Evolutionary conservation across 1,140 invertebrate species (phyloP), one percentile per base, ranked within the genome.

Genomic region (Lepidostoma basale): DNA sequence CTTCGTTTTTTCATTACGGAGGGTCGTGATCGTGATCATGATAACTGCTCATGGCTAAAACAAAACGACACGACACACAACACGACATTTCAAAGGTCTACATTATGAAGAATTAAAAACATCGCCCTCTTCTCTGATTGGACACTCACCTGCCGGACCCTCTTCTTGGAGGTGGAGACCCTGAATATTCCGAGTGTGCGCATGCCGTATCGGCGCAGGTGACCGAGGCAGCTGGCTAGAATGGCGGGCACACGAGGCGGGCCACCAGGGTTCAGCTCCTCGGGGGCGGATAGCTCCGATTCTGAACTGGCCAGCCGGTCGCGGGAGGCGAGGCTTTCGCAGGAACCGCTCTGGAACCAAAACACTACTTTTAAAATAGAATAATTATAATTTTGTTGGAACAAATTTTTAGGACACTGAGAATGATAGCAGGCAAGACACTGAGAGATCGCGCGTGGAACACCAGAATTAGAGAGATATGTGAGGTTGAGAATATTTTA

Each of bases 91-190:
- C n/a, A n/a, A n/a, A n/a, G n/a, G n/a, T n/a, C n/a, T n/a, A n/a
- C n/a, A n/a, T n/a, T n/a, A n/a, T n/a, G n/a, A n/a, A n/a, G n/a
- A n/a, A n/a, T n/a, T n/a, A n/a, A n/a, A n/a, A n/a, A n/a, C n/a
- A n/a, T n/a, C n/a, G n/a, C n/a, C 36, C 9, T 39, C 36, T 40
- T 12, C 18, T 30, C 30, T 22, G 62, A 56, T 9, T 33, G 45
- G 3, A 22, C 12, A 28, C 77, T 79, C 77, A 96, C 94, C 88
- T 96, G 93, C 82, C 94, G 85, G 28, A 95, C 91, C 78, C 94
- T 85, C 78, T 96, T 97, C 78, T 95, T 95, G 0, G 93, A 95
- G 39, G 91, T 90, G 47, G 92, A 93, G 22, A 97, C 93, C 67
- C 95, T 85, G 82, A 97, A 97, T 44, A 97, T 89, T 0, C 95